These are phyloP conservation scores for Dromaius novaehollandiae DNA, from an alignment of 2,113 vertebrate species.

Conservation along the genomic window DNA sequence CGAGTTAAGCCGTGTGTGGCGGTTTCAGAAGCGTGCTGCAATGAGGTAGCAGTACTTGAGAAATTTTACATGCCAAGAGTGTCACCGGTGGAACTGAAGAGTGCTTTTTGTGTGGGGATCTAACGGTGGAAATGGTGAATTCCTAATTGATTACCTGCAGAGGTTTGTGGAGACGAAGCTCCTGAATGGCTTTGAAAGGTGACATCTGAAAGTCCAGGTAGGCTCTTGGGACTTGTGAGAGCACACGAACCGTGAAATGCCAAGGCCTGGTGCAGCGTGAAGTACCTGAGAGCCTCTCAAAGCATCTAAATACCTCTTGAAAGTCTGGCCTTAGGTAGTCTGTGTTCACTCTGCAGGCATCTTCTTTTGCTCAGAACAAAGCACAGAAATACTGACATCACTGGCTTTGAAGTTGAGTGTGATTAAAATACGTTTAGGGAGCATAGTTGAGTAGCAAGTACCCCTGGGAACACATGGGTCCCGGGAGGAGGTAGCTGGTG, in stretches of 20 bases:
- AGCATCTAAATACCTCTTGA: not conserved
- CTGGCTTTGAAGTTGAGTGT: not conserved
- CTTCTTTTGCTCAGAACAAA: conserved; percentile 5
- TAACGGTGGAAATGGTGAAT: accelerated
- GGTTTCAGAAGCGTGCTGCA: accelerated
- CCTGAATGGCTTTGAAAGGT: not conserved
- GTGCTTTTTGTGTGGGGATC: accelerated
- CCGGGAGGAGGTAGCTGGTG: not conserved
- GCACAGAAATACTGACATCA: not conserved
- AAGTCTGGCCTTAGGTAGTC: not conserved
- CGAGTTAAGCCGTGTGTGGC: not conserved
- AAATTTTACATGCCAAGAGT: accelerated
- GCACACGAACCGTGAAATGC: accelerated
- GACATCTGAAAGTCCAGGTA: accelerated
- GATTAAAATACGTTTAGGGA: not conserved
- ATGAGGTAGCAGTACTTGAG: not conserved
- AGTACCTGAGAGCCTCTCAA: not conserved
- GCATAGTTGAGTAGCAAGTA: not conserved
- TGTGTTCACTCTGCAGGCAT: not conserved
- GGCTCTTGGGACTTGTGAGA: not conserved
- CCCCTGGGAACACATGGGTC: not conserved
- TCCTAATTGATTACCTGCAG: not conserved
- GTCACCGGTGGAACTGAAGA: accelerated
- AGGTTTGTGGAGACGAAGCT: not conserved
- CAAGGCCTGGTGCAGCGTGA: not conserved